These are phyloP conservation scores for Connochaetes taurinus DNA, from an alignment of 2,113 vertebrate species.

Conservation along the genomic window DNA sequence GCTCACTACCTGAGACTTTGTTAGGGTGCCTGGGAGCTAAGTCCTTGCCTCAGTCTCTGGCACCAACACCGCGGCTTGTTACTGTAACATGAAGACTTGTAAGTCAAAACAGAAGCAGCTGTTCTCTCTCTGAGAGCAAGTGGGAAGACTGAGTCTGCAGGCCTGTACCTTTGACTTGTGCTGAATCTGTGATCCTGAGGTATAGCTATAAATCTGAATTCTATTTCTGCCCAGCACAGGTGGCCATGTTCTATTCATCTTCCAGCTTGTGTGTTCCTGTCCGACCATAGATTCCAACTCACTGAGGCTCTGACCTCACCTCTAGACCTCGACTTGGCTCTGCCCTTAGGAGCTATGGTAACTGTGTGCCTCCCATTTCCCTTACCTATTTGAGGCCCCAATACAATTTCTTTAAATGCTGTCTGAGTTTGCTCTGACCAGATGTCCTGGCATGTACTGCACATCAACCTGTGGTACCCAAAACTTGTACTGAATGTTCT, in stretches of 20 bases:
- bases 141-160: not conserved
- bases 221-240: not conserved
- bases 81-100: not conserved
- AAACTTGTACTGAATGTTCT: not conserved
- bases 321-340: not conserved
- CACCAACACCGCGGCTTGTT: not conserved
- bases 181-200: not conserved
- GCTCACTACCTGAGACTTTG: not conserved
- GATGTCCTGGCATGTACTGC: not conserved
- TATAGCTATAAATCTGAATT: not conserved
- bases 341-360: not conserved
- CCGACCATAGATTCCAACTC: not conserved
- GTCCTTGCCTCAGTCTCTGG: not conserved
- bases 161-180: not conserved
- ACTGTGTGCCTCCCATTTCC: not conserved
- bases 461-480: not conserved
- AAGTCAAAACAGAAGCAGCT: not conserved
- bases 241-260: not conserved
- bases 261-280: not conserved
- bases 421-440: not conserved
- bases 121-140: not conserved
- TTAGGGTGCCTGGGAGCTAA: not conserved
- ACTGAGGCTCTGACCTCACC: not conserved
- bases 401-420: not conserved
- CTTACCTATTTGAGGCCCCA: not conserved